Percentiles rank a stretch among this genome's conserved stretches.
Evolutionary conservation across 2,888 invertebrate species (phyloP).

Genomic region (Tinea semifulvella): DNA sequence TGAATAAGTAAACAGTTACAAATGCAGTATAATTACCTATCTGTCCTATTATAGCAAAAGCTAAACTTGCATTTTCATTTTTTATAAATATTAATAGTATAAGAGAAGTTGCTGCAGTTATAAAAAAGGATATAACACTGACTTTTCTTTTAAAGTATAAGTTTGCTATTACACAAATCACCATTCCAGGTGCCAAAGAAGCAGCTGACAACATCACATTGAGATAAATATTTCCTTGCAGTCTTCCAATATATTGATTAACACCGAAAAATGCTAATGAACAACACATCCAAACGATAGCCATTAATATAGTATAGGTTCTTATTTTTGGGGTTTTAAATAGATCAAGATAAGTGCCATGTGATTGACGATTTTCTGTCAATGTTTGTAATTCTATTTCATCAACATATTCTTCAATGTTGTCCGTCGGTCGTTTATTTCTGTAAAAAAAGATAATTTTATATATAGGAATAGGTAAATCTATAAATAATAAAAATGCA

Average conservation of each 20-base stretch:
- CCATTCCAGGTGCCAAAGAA: constrained; percentile 35
- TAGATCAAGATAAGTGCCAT: constrained; percentile 66
- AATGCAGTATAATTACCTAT: constrained; percentile 77
- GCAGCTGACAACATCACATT: constrained; percentile 79
- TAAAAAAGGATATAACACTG: constrained; percentile 36
- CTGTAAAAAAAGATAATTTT: constrained; percentile 27
- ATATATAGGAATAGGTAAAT: background rate
- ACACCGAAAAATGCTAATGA: constrained; percentile 86
- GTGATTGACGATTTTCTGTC: constrained; percentile 15
- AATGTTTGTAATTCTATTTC: constrained; percentile 37
- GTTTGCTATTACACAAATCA: constrained; percentile 37
- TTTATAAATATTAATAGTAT: constrained; percentile 38
- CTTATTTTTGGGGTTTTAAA: constrained; percentile 75
- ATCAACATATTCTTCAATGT: constrained; percentile 34
- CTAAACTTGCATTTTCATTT: constrained; percentile 56
- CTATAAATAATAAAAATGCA: background rate
- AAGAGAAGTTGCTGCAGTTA: constrained; percentile 37
- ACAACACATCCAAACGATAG: constrained; percentile 80
- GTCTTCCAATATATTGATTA: constrained; percentile 79
- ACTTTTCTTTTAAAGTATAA: constrained; percentile 39
- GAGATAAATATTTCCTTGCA: constrained; percentile 80
- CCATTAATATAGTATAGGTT: constrained; percentile 71
- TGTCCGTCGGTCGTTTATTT: constrained; percentile 44
- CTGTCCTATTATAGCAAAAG: constrained; percentile 76
- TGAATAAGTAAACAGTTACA: constrained; percentile 74